phyloP scores from a whole-genome alignment of 2,888 invertebrate species.

The Psococerastis gibbosa region DNA sequence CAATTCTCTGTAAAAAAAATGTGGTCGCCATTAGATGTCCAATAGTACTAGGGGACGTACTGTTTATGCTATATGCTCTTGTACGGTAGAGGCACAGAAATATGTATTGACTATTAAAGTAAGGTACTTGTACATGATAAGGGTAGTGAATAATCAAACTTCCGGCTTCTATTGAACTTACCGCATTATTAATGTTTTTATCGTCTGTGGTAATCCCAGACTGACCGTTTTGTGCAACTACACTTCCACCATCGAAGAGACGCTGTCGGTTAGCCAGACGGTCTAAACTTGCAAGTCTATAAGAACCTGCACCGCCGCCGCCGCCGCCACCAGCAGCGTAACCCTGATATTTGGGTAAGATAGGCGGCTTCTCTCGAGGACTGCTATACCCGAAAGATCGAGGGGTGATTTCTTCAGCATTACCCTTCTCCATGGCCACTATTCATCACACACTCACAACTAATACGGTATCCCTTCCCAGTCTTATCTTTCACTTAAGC shows the following conservation, averaged over 20 bases:
- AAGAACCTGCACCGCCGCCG: conserved; percentile 42
- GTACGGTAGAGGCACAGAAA: too few relatives aligned
- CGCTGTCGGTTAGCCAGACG: conserved; percentile 64
- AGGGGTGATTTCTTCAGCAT: background rate
- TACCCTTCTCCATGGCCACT: background rate
- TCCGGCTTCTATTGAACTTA: too few relatives aligned
- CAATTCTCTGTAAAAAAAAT: too few relatives aligned
- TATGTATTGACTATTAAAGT: too few relatives aligned
- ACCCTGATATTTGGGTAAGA: conserved; percentile 59
- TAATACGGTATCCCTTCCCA: too few relatives aligned
- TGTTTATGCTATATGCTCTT: too few relatives aligned
- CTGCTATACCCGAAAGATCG: background rate
- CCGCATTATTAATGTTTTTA: too few relatives aligned
- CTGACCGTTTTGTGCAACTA: conserved; percentile 24
- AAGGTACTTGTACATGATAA: too few relatives aligned
- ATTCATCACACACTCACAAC: background rate
- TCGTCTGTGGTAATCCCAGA: background rate
- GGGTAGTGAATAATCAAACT: too few relatives aligned
- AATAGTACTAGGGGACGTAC: too few relatives aligned
- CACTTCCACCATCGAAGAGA: conserved; percentile 43
- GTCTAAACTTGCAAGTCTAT: conserved; percentile 60
- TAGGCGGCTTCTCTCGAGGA: conserved; percentile 34
- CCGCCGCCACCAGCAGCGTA: conserved; percentile 55
- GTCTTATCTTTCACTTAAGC: too few relatives aligned
- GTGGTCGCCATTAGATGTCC: too few relatives aligned